Evolutionary conservation across 2,888 invertebrate genomes (phyloP), one percentile per base, ranked within the genome.

Genomic region (Isotomurus palustris): DNA sequence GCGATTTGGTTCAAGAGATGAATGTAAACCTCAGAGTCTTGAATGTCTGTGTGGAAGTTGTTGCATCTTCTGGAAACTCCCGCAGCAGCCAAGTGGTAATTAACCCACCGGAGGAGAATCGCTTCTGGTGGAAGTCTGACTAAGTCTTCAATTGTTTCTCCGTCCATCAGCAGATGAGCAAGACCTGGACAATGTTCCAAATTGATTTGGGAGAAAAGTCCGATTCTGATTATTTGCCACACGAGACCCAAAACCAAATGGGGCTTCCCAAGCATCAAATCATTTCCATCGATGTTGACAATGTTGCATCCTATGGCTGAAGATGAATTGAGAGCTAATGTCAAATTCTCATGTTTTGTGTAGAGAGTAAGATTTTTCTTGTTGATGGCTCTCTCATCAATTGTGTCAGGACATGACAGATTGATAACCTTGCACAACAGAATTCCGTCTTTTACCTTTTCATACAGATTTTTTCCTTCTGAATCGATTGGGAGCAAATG

Each of bases 151-250:
- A 96, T 86, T 41, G 87, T 87, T 75, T 99, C 99, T 53, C 83
- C 85, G 70, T 93, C 88, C 49, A 86, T 83, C 17, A 95, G 80
- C 43, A 99, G 81, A n/a, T 90, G 86, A 0, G 96, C 91, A 61
- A 99, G 80, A 0, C 96, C 96, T 0, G 99, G 97, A 74, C 96
- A 94, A 74, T 95, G 92, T 72, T 93, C 92, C 72, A 99, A 78
- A n/a, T 96, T 95, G 74, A 99, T 97, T 78, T 99, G 96, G 78
- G 93, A 94, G 81, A 99, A 94, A 50, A 99, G 81, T 73, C 99
- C 99, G 73, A 97, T 96, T 69, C 97, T 83, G 74, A 99, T 99
- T 73, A 99, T 96, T 79, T 99, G 99, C 99, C 99, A 99, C 25
- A 99, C 80, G 0, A 99, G 82, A 49, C 99, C 99, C 58, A 99